A percentile compares a stretch with the other conserved stretches of the same genome.
These are phyloP conservation scores for Leucopsar rothschildi DNA, from an alignment of 2,113 vertebrate genomes.

Conservation along the genomic window DNA sequence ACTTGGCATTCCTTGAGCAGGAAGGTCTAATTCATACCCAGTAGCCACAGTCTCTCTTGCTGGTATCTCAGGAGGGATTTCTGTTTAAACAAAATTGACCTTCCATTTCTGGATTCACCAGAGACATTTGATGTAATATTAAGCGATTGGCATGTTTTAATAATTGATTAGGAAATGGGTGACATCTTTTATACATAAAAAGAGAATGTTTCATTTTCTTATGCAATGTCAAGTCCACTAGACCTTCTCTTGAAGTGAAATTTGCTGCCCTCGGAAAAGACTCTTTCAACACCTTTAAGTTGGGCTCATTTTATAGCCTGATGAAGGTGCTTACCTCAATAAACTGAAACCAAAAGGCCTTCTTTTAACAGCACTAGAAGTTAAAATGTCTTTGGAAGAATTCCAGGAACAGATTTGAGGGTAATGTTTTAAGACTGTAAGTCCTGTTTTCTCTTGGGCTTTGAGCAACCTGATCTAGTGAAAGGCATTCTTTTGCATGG, in stretches of 20 bases:
- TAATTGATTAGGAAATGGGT: background rate
- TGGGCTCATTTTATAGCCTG: background rate
- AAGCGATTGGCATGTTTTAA: background rate
- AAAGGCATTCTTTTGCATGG: background rate
- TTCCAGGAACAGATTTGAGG: background rate
- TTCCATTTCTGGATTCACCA: background rate
- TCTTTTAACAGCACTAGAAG: background rate
- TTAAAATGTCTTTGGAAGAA: background rate
- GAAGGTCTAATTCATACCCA: background rate
- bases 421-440: background rate
- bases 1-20: background rate
- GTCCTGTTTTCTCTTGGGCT: background rate
- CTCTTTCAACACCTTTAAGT: background rate
- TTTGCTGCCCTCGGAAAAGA: background rate
- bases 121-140: background rate
- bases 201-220: background rate
- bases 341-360: background rate
- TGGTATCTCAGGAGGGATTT: background rate
- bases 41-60: background rate
- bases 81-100: background rate
- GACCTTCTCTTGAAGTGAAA: background rate
- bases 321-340: background rate
- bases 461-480: background rate
- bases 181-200: background rate
- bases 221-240: accelerated